Evolutionary conservation across 2,888 invertebrate species (phyloP), one percentile per base, ranked within the genome.

Genomic region (Hydriomena furcata): DNA sequence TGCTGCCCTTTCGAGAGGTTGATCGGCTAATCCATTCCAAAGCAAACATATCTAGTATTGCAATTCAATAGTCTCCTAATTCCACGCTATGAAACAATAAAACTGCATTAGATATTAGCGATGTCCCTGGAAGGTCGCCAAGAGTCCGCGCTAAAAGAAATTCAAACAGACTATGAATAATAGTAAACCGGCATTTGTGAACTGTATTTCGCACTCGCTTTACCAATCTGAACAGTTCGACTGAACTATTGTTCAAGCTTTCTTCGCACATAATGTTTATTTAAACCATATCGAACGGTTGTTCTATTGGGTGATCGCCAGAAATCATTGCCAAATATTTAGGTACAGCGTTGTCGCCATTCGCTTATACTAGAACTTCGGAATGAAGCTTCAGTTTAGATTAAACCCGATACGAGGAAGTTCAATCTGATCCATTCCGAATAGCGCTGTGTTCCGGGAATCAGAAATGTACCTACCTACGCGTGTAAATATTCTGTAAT

Each of bases 311-410:
- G 76, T 64, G 70, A 52, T 60, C 61, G 84, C 83, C 84, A 84
- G 72, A 74, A 74, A 68, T 68, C 73, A 77, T 74, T 82, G 82
- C 83, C 82, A 85, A 85, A 81, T 77, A 81, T 79, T 76, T 73
- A 40, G 40, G 40, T 40, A 71, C 71, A 67, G 68, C 66, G 63
- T 71, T 74, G 73, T 79, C 69, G 69, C 76, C 65, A 71, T 75
- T 74, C 65, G 64, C 73, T 71, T 73, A 73, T 62, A 62, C 65
- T 68, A 65, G 55, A 70, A 71, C 61, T 67, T 63, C 49, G 57
- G 47, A 68, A 71, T 68, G 65, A 65, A 68, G 61, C 63, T 68
- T 65, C 63, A 63, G 68, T 71, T 71, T 67, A 68, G 65, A 66
- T 67, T 65, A 55, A 68, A 68, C 68, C 53, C 52, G 60, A 57